Percentiles rank a stretch among this genome's conserved stretches.
These are phyloP conservation scores for Pollenia labialis DNA, from an alignment of 2,888 invertebrate species.

Conservation along the genomic window DNA sequence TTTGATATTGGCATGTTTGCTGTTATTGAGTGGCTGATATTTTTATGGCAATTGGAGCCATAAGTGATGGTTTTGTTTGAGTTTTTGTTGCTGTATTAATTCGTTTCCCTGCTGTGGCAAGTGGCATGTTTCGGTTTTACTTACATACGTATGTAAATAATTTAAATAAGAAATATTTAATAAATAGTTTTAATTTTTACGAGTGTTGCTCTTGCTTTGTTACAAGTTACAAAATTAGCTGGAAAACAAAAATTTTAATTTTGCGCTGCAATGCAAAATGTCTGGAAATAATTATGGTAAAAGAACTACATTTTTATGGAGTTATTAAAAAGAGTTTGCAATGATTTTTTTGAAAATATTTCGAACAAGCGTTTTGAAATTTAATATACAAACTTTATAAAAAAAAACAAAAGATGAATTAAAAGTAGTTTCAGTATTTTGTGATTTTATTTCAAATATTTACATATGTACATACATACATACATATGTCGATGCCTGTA, in stretches of 20 bases:
- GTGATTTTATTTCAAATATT: too few relatives aligned
- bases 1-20: slow-evolving; percentile 71
- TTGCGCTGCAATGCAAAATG: slow-evolving; percentile 19
- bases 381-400: too few relatives aligned
- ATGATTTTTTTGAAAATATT: neutral
- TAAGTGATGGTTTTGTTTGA: slow-evolving; percentile 6
- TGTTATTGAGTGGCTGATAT: slow-evolving; percentile 55
- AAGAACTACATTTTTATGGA: slow-evolving; percentile 29
- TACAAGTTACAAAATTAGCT: slow-evolving; percentile 50
- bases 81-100: slow-evolving; percentile 3
- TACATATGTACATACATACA: too few relatives aligned
- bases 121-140: slow-evolving; percentile 52
- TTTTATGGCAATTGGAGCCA: neutral
- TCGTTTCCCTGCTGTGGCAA: neutral
- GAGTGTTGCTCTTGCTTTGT: slow-evolving; percentile 3
- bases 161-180: slow-evolving; percentile 64
- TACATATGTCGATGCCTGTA: too few relatives aligned
- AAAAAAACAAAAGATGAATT: too few relatives aligned
- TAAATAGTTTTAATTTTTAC: slow-evolving; percentile 54
- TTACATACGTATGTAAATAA: slow-evolving; percentile 4
- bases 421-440: too few relatives aligned
- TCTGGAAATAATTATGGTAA: slow-evolving; percentile 47
- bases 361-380: too few relatives aligned
- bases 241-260: neutral
- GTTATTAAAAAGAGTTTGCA: slow-evolving; percentile 16